Conservation (phyloP, 2,113 vertebrate genomes). For the Bubo blakistoni region DNA sequence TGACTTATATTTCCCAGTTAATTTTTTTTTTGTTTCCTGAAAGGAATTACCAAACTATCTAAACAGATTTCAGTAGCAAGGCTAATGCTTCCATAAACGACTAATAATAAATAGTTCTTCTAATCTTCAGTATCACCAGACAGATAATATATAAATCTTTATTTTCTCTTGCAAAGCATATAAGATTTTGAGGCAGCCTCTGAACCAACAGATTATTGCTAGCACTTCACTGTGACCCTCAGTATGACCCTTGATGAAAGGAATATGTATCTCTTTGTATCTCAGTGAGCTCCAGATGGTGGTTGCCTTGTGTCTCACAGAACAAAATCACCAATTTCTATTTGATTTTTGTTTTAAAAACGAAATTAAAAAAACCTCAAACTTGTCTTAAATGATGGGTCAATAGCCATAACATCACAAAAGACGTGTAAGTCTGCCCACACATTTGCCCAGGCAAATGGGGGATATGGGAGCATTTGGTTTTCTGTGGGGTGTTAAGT, state of each 20-base stretch:
- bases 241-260: background rate
- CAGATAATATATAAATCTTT: background rate
- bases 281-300: background rate
- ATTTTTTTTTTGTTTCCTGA: background rate
- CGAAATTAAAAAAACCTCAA: background rate
- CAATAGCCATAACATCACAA: background rate
- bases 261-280: background rate
- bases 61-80: background rate
- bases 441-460: background rate
- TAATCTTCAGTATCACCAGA: background rate
- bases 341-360: background rate
- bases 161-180: background rate
- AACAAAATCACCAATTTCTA: background rate
- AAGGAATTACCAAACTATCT: background rate
- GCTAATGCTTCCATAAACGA: background rate
- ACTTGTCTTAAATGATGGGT: background rate
- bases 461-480: accelerated
- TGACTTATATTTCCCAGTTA: conserved; percentile 19
- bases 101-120: background rate
- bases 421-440: background rate
- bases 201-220: background rate
- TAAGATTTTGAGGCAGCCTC: background rate
- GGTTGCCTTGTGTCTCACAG: background rate
- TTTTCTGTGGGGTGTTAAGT: background rate
- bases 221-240: background rate